Evolutionary conservation across 2,888 invertebrate species (phyloP), one percentile per base, ranked within the genome.

Genomic region (Orchestes rusci): DNA sequence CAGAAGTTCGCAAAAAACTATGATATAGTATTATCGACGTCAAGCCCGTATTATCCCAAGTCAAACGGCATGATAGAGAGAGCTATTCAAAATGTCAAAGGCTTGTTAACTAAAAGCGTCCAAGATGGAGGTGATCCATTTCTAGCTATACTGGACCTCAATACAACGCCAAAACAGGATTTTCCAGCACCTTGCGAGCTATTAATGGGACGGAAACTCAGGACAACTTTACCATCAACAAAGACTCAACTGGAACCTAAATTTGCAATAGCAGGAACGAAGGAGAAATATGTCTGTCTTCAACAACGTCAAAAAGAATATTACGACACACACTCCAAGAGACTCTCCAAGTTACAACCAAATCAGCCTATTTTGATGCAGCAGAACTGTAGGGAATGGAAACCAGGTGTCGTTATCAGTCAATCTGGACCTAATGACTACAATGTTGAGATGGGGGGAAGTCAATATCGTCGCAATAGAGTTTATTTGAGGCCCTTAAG

Each of bases 141-240:
- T 43, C 29, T 55, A 18, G 16, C 27, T 43, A 51, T 53, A 12
- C 19, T 54, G 12, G 35, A 54, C 27, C 50, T 54, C 39, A 56
- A 56, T 35, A 39, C 40, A 2, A 58, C 57, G 23, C 51, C 55
- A 7, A 58, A 57, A 12, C 13, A 41, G 16, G 41, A 53, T 34
- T 44, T 56, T 45, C 55, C 55, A 32, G 50, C 39, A 10, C 16
- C 30, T 8, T 17, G 30, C 30, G 12, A 23, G 2, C 8, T 29
- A 3, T 43, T 55, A 27, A 56, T 56, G 55, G 57, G 55, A 15
- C 48, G 57, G 58, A 43, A 32, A 41, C 16, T 58, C 23, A 50
- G 53, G 50, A 47, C 53, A 29, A 50, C 40, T 17, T 38, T 56
- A 23, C 54, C 54, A 17, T 38, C 47, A 4, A 31, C 13, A 15